These are phyloP conservation scores for Pteropus alecto DNA, from an alignment of 2,113 vertebrate genomes.

Conservation along the genomic window DNA sequence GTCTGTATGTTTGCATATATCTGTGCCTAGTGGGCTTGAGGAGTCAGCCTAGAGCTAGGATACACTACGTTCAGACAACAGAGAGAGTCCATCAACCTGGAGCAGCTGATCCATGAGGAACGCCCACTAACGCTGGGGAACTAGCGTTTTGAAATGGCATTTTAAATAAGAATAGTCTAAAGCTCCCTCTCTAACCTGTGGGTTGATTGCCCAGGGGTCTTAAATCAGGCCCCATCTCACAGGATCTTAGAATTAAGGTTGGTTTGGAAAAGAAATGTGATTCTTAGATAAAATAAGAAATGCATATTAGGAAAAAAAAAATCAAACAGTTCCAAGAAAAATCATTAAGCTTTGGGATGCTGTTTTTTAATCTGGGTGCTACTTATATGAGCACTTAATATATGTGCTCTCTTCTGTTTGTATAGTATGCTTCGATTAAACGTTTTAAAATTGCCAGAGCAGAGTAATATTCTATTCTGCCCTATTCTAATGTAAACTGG, in stretches of 20 bases:
- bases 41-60: background rate
- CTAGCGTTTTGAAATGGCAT: background rate
- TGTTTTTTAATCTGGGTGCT: background rate
- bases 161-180: background rate
- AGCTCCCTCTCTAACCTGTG: background rate
- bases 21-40: background rate
- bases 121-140: background rate
- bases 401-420: background rate
- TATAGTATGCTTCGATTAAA: background rate
- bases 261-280: background rate
- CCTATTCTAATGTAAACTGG: background rate
- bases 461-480: background rate
- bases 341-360: background rate
- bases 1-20: background rate
- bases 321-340: background rate
- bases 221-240: background rate
- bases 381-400: background rate
- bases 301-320: background rate
- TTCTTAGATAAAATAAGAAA: slow-evolving; percentile 32
- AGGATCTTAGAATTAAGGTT: background rate
- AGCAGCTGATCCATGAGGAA: background rate
- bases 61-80: background rate
- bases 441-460: background rate
- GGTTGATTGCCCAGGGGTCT: background rate
- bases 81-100: background rate